phyloP scores from a whole-genome alignment of 1,140 invertebrate species.

The Heterodera carotae region DNA sequence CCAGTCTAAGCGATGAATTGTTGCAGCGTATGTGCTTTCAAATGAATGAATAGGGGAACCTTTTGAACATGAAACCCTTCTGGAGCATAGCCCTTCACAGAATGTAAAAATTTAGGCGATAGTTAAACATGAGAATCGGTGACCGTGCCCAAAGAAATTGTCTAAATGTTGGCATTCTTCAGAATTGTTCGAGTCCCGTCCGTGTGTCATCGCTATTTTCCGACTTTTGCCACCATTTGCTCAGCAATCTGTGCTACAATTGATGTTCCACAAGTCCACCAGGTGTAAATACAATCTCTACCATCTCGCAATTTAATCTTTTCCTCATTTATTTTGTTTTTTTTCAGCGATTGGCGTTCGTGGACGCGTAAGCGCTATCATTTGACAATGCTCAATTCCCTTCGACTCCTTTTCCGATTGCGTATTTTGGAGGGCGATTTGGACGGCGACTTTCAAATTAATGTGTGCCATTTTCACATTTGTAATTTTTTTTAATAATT shows the following conservation, averaged over 20 bases:
- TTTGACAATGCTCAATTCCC: slow-evolving; percentile 10
- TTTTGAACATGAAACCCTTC: background rate
- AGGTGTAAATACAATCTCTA: too few relatives aligned
- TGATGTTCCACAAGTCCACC: slow-evolving; percentile 31
- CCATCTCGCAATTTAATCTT: slow-evolving; percentile 1
- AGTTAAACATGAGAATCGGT: too few relatives aligned
- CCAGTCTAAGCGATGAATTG: slow-evolving; percentile 27
- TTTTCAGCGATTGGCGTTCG: slow-evolving; percentile 34
- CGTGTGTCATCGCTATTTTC: slow-evolving; percentile 51
- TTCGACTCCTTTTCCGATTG: slow-evolving; percentile 26
- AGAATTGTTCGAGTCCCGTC: slow-evolving; percentile 41
- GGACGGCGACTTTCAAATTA: slow-evolving; percentile 35
- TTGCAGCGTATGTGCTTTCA: slow-evolving; percentile 23
- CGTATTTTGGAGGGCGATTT: slow-evolving; percentile 36
- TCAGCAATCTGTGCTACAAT: slow-evolving; percentile 45
- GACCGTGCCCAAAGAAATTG: too few relatives aligned
- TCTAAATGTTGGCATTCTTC: background rate
- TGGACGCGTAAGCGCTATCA: slow-evolving; percentile 14
- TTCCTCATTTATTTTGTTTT: slow-evolving; percentile 3
- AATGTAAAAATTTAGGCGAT: background rate
- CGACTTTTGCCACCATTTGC: slow-evolving; percentile 47
- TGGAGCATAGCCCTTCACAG: background rate
- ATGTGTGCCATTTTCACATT: slow-evolving; percentile 22
- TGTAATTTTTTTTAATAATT: background rate
- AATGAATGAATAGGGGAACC: too few relatives aligned